These are phyloP conservation scores for Caenorhabditis zanzibari DNA, from an alignment of 2,888 invertebrate genomes.

Conservation along the genomic window DNA sequence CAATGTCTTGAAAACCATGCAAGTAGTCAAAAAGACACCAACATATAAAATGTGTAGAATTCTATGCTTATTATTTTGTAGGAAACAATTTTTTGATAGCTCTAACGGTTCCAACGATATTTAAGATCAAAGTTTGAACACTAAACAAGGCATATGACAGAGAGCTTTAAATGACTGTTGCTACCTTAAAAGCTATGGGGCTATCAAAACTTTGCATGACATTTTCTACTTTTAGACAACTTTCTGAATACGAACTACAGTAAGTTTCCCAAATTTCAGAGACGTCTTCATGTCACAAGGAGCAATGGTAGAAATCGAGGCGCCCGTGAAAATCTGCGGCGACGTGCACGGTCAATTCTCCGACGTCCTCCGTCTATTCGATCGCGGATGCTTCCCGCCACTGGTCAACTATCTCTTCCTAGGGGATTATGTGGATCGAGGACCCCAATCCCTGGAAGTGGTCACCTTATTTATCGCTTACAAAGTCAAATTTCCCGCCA, in stretches of 20 bases:
- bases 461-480: constrained; percentile 74
- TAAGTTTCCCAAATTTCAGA: background rate
- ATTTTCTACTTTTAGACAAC: background rate
- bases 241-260: background rate
- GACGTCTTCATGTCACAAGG: constrained; percentile 53
- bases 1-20: too few species aligned
- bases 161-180: too few species aligned
- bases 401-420: constrained; percentile 78
- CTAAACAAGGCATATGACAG: too few species aligned
- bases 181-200: too few species aligned
- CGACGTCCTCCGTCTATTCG: constrained; percentile 77
- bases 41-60: too few species aligned
- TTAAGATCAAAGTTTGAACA: too few species aligned
- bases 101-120: too few species aligned
- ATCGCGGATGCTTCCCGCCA: constrained; percentile 78
- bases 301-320: constrained; percentile 73
- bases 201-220: background rate
- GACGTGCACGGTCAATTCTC: constrained; percentile 78
- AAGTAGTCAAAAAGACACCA: too few species aligned
- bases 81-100: too few species aligned
- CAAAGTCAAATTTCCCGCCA: constrained; percentile 73
- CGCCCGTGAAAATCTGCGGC: constrained; percentile 78
- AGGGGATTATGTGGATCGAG: constrained; percentile 79
- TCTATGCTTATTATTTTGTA: too few species aligned
- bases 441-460: constrained; percentile 75